Percentiles rank a stretch among this genome's conserved stretches.
phyloP scores from a whole-genome alignment of 2,797 vertebrate genomes.

The Nyctibius grandis region DNA sequence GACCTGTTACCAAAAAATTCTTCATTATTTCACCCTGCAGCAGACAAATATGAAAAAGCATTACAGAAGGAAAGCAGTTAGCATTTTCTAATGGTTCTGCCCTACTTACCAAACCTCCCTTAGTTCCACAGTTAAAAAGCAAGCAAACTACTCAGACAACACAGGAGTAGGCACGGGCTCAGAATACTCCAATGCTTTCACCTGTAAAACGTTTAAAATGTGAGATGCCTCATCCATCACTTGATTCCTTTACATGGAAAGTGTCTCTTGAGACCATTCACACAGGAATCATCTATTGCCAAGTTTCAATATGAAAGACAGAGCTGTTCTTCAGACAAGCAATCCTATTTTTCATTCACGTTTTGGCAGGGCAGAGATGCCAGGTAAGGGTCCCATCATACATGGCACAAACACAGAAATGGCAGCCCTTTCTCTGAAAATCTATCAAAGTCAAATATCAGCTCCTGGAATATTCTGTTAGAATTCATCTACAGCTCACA shows the following conservation, averaged over 20 bases:
- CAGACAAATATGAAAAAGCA: not conserved
- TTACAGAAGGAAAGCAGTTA: not conserved
- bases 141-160: not conserved
- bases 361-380: not conserved
- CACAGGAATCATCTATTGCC: not conserved
- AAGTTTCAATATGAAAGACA: slow-evolving; percentile 9
- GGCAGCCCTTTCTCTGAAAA: not conserved
- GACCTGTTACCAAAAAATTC: slow-evolving; percentile 23
- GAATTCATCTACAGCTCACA: not conserved
- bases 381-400: not conserved
- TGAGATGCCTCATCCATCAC: not conserved
- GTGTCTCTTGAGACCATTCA: not conserved
- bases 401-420: not conserved
- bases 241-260: not conserved
- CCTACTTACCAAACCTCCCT: not conserved
- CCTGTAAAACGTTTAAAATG: not conserved
- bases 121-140: not conserved
- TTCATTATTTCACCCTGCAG: slow-evolving; percentile 22
- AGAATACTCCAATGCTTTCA: not conserved
- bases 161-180: not conserved
- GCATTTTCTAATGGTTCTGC: not conserved
- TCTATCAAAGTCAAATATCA: not conserved
- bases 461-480: not conserved
- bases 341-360: not conserved
- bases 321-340: slow-evolving; percentile 12